phyloP scores from a whole-genome alignment of 1,140 invertebrate species.

The Pogonomyrmex barbatus region DNA sequence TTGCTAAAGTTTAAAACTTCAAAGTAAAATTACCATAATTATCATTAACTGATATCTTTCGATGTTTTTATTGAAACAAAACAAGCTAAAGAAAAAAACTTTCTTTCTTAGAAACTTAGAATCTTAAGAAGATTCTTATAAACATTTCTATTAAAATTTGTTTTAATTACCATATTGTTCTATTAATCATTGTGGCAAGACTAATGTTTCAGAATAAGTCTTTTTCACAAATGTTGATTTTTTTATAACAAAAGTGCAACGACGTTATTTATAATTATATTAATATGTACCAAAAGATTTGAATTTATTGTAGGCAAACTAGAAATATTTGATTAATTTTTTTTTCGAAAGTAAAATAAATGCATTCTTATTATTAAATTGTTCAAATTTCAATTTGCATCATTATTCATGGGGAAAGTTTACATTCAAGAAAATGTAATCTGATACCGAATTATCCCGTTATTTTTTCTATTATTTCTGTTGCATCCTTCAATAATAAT shows the following conservation, averaged over 20 bases:
- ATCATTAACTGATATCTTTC: neutral
- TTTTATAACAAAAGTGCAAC: neutral
- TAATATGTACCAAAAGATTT: neutral
- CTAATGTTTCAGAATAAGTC: neutral
- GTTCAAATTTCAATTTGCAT: neutral
- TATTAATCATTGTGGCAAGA: conserved; percentile 7
- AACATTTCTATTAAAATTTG: conserved; percentile 6
- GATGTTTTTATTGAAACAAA: neutral
- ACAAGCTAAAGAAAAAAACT: neutral
- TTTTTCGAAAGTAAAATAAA: neutral
- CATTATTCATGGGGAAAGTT: neutral
- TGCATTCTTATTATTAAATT: neutral
- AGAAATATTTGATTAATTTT: conserved; percentile 8
- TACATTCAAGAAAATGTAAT: neutral
- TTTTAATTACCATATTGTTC: neutral
- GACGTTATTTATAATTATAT: neutral
- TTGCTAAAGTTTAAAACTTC: neutral
- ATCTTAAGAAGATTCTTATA: neutral
- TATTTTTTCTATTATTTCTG: neutral
- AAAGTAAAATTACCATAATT: neutral
- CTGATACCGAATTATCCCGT: neutral
- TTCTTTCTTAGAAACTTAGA: too few species aligned
- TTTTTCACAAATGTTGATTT: neutral
- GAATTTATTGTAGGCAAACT: conserved; percentile 1
- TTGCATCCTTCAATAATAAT: too few species aligned